These are phyloP conservation scores for Drosophila acutilabella DNA, from an alignment of 2,888 invertebrate genomes.

Conservation along the genomic window DNA sequence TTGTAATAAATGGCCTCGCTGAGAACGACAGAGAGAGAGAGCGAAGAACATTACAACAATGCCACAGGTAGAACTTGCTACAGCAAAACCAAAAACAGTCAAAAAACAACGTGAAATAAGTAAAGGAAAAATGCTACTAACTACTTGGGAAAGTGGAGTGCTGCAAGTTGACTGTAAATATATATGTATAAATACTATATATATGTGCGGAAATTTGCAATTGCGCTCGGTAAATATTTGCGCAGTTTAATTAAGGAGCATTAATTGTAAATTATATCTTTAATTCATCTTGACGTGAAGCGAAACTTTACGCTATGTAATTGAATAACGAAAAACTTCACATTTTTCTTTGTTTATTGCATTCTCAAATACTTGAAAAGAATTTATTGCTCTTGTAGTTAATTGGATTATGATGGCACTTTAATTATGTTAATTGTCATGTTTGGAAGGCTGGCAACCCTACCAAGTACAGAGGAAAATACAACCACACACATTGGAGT, in stretches of 20 bases:
- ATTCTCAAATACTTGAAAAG: not conserved
- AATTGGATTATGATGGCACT: constrained; percentile 3
- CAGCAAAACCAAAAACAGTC: constrained; percentile 3
- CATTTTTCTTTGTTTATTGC: not conserved
- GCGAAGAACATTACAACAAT: constrained; percentile 33
- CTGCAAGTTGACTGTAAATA: constrained; percentile 21
- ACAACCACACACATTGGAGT: constrained; percentile 40
- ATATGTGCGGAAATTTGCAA: constrained; percentile 5
- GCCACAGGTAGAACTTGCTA: constrained; percentile 45
- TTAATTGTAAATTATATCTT: not conserved
- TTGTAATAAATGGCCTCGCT: constrained; percentile 69
- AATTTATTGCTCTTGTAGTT: not conserved
- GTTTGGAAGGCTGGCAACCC: constrained; percentile 12
- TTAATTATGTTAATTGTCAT: constrained; percentile 15
- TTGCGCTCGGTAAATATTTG: constrained; percentile 12
- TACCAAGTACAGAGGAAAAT: not conserved
- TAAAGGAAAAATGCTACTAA: not conserved
- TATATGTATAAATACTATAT: not conserved
- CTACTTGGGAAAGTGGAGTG: constrained; percentile 9
- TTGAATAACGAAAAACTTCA: not conserved
- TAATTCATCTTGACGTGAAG: not conserved
- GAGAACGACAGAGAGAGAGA: not conserved
- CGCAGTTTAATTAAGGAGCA: constrained; percentile 7
- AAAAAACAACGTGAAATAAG: not conserved
- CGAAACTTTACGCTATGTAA: not conserved